Evolutionary conservation across 1,140 invertebrate species (phyloP), one percentile per base, ranked within the genome.

Genomic region (Spodoptera litura): DNA sequence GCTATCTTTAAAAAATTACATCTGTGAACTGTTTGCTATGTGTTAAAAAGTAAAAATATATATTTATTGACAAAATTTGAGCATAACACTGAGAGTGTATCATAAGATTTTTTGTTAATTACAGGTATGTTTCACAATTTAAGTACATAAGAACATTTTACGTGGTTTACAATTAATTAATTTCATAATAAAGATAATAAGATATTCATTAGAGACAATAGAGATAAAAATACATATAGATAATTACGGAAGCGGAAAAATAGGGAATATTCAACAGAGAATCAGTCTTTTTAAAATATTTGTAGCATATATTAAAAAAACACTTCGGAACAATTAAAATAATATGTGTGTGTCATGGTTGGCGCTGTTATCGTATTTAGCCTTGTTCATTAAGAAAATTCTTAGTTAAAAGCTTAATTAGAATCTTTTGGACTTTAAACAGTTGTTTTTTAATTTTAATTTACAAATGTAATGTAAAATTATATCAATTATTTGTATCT

Each of bases 61-160:
- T 49, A 64, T 38, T 62, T 35, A 3, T 61, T 59, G 5, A 61
- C 13, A 25, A 35, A 61, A 62, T 3, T 62, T 62, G 59, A 64
- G 61, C 61, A 15, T 64, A 38, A 44, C 31, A 64, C 61, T 5
- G 15, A 64, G 35, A 64, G 35, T 35, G n/a, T 49, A 44, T 64
- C 3, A 15, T 9, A 8, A 64, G 31, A 12, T 5, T 44, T 10
- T 44, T n/a, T 62, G n/a, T 38, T 38, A n/a, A 12, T 20, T 20
- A 20, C 20, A 64, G 61, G 61, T 49, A 64, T 64, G 38, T 64
- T 64, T 44, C 13, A 64, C n/a, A 64, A 15, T 64, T 64, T 64
- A 64, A 64, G 61, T 64, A 64, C 61, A 64, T 64, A 64, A 13
- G 15, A 64, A 44, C 12, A 64, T 49, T 44, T 64, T 64, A 64